Base-by-base conservation (phyloP, 2,888 invertebrate genomes). In the Zygaena filipendulae region DNA sequence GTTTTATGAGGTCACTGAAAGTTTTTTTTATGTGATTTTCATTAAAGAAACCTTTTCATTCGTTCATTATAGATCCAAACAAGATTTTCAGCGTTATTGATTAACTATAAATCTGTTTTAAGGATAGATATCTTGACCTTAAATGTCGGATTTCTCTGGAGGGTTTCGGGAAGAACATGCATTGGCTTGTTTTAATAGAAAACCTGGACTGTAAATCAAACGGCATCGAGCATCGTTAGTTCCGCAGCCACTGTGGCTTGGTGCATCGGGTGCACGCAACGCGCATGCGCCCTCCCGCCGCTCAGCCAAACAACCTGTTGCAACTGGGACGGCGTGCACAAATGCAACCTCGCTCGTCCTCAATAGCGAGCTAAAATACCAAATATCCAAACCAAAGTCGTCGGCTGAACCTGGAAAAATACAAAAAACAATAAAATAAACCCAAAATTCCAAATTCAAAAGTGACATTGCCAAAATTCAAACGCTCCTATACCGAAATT, bases 261-360 rank as follows among this genome's bases (percentile, higher is more conserved):
- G 29, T 64, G 68, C 70, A 62, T 56, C 52, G 60, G 54, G 39
- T 39, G 47, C 37, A 33, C 30, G 34, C 30, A 37, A 21, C 39
- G 53, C 77, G 77, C 77, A 64, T 63, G 74, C 77, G 72, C 49
- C 40, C 36, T 28, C 13, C 37, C 31, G 40, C 38, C 48, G 39
- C 55, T 58, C 59, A 47, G 47, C 62, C 69, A 72, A 74, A 72
- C 77, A 75, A 79, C 77, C 77, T 79, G 77, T 79, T 79, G 77
- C 77, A 79, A 70, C 52, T 44, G 53, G 62, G 43, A 53, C 70
- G 62, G 67, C 72, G 72, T 79, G 77, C 77, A 75, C 64, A 53
- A 52, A 61, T 77, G 77, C 77, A 75, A 64, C 63, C 38, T 51
- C 56, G 55, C 63, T 62, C 58, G 51, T 48, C 53, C 55, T 56